Conservation (phyloP, 2,888 invertebrate species). For the Drosophila imparisetae region DNA sequence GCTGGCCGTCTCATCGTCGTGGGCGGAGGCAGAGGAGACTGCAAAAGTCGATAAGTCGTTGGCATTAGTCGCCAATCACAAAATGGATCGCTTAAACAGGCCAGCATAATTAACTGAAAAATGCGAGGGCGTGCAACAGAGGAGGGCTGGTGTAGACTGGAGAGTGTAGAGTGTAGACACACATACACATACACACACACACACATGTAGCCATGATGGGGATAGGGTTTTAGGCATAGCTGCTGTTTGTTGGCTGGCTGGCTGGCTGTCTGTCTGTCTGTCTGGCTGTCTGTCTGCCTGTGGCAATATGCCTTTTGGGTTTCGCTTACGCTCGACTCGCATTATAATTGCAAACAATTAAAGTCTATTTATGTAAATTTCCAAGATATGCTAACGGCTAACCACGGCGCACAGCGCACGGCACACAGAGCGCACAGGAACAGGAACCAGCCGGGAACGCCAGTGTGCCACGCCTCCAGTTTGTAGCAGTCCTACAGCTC, state of each 20-base stretch:
- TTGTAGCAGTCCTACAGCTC: background rate
- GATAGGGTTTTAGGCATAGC: slow-evolving; percentile 2
- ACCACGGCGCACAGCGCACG: slow-evolving; percentile 10
- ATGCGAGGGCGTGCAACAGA: slow-evolving; percentile 5
- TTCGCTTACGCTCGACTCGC: slow-evolving; percentile 50
- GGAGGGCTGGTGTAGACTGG: background rate
- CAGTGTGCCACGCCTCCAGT: slow-evolving; percentile 34
- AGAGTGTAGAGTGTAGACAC: background rate
- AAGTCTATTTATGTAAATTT: slow-evolving; percentile 82
- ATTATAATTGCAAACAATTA: slow-evolving; percentile 83
- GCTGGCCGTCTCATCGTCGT: slow-evolving; percentile 82
- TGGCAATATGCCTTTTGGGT: slow-evolving; percentile 35
- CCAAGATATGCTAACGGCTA: slow-evolving; percentile 71
- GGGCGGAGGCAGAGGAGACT: slow-evolving; percentile 49
- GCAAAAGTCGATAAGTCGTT: slow-evolving; percentile 61
- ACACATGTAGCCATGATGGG: background rate
- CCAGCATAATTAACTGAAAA: slow-evolving; percentile 4
- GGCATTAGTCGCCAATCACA: slow-evolving; percentile 47
- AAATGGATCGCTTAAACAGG: slow-evolving; percentile 25
- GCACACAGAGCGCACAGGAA: slow-evolving; percentile 37
- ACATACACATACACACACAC: background rate
- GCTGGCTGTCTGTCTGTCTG: background rate
- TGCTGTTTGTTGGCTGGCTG: background rate
- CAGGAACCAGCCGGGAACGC: slow-evolving; percentile 34
- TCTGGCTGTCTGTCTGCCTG: slow-evolving; percentile 6